Conservation (phyloP, 2,113 vertebrate species). For the Bos taurus region ARS-UCD2.0 NC_037340.1:9495501-9496000, state of each 20-base stretch:
- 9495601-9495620: neutral
- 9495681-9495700: neutral
- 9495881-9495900: neutral
- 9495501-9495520: neutral
- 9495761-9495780: neutral
- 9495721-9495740: neutral
- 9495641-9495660: neutral
- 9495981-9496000: neutral
- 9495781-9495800: neutral
- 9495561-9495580: neutral
- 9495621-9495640: neutral
- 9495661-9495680: neutral
- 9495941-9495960: neutral
- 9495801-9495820: neutral
- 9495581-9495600: neutral
- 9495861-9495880: neutral
- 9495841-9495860: neutral
- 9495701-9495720: neutral
- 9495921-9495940: neutral
- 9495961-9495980: neutral
- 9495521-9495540: neutral
- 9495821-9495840: neutral
- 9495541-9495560: neutral
- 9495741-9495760: neutral
- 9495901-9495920: neutral